phyloP scores from a whole-genome alignment of 2,888 invertebrate genomes.

The Terebella lapidaria region DNA sequence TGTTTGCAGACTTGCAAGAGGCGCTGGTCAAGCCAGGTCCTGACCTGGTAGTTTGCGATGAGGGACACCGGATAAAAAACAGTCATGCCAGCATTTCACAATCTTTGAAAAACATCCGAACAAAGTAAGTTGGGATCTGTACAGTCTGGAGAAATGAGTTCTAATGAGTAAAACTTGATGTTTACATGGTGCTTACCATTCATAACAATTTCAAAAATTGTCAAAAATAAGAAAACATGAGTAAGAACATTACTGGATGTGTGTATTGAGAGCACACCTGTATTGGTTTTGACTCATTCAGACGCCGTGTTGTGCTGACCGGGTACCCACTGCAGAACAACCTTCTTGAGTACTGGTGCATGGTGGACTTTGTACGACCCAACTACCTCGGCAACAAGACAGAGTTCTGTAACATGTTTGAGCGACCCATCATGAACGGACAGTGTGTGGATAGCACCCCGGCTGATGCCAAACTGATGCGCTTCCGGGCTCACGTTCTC shows the following conservation, averaged over 20 bases:
- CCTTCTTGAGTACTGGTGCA: constrained; percentile 84
- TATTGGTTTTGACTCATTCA: constrained; percentile 27
- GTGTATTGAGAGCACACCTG: too few relatives aligned
- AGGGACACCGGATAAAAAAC: constrained; percentile 91
- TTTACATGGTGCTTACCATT: too few relatives aligned
- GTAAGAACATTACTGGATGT: too few relatives aligned
- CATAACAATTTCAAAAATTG: too few relatives aligned
- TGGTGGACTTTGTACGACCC: constrained; percentile 98
- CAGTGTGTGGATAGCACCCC: constrained; percentile 96
- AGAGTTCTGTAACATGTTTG: constrained; percentile 98
- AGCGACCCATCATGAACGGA: constrained; percentile 95
- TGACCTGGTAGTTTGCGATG: constrained; percentile 53
- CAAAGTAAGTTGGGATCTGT: constrained; percentile 56
- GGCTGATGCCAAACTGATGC: constrained; percentile 87
- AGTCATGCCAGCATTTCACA: constrained; percentile 94
- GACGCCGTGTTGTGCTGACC: constrained; percentile 88
- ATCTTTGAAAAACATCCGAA: constrained; percentile 89
- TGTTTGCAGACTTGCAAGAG: constrained; percentile 38
- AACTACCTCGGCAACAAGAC: constrained; percentile 94
- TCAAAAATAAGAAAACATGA: too few relatives aligned
- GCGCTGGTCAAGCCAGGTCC: constrained; percentile 52
- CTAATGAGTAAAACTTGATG: too few relatives aligned
- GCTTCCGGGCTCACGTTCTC: constrained; percentile 90
- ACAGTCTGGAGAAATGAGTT: not conserved
- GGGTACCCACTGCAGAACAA: constrained; percentile 99